These are phyloP conservation scores for Sebastes reedi DNA, from an alignment of 2,797 vertebrate species.

Conservation along the genomic window DNA sequence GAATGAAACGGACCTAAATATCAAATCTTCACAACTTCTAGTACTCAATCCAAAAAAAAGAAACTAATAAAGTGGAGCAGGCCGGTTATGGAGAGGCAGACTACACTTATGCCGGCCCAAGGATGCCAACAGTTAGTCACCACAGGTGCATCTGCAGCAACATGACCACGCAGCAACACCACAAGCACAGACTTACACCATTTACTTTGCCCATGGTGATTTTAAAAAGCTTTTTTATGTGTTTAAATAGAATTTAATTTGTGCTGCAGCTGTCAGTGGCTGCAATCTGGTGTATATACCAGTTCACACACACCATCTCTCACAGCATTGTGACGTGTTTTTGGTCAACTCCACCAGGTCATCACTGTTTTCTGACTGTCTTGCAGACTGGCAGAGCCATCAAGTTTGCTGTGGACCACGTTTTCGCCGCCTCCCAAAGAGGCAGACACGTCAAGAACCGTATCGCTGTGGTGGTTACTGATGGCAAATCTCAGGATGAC, in stretches of 20 bases:
- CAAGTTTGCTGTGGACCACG: slow-evolving; percentile 83
- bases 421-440: slow-evolving; percentile 79
- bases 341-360: not conserved
- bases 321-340: not conserved
- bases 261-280: not conserved
- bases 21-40: not conserved
- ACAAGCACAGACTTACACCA: not conserved
- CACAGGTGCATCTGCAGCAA: slow-evolving; percentile 12
- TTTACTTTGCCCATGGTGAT: not conserved
- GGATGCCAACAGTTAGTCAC: not conserved
- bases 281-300: not conserved
- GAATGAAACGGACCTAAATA: not conserved
- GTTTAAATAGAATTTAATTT: slow-evolving; percentile 2
- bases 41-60: not conserved
- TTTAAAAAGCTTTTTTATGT: not conserved
- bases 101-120: not conserved
- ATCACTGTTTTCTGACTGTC: not conserved
- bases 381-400: slow-evolving; percentile 85
- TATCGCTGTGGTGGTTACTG: slow-evolving; percentile 85
- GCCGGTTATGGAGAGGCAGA: not conserved
- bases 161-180: not conserved
- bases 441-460: slow-evolving; percentile 79
- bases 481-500: slow-evolving; percentile 87
- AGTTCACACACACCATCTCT: not conserved
- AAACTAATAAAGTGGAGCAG: slow-evolving; percentile 4